Conservation (phyloP, 1,140 invertebrate genomes). For the Tetranychus cinnabarinus region DNA sequence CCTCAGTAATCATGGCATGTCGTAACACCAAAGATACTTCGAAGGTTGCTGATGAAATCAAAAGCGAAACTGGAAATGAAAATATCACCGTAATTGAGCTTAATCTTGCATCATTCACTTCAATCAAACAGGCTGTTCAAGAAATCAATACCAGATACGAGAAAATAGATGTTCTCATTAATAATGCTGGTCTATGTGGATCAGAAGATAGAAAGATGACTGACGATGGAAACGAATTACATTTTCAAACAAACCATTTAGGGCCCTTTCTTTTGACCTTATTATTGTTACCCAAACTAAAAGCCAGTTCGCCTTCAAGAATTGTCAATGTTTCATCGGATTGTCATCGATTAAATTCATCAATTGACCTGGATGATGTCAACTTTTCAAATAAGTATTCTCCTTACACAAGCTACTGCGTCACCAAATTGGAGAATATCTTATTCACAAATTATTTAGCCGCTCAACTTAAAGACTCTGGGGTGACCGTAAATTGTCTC, state of each 20-base stretch:
- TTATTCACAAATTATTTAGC: conserved; percentile 39
- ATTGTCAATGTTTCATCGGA: neutral
- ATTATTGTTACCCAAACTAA: conserved; percentile 11
- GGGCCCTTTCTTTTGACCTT: conserved; percentile 14
- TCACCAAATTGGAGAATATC: conserved; percentile 50
- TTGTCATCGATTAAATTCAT: too few relatives aligned
- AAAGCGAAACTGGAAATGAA: neutral
- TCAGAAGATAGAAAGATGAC: conserved; percentile 7
- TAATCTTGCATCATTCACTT: conserved; percentile 48
- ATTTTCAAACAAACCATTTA: conserved; percentile 15
- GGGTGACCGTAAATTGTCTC: conserved; percentile 53
- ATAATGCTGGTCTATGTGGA: conserved; percentile 44
- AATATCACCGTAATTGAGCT: conserved; percentile 41
- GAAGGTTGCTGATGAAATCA: too few relatives aligned
- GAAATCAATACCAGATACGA: conserved; percentile 20
- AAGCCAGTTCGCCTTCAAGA: conserved; percentile 26
- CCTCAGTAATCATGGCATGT: conserved; percentile 2
- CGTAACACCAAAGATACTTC: neutral
- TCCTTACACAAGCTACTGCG: conserved; percentile 36
- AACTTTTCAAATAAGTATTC: conserved; percentile 29
- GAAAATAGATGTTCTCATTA: conserved; percentile 47
- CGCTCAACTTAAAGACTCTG: conserved; percentile 28
- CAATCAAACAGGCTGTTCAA: conserved; percentile 42
- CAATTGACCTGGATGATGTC: conserved; percentile 43
- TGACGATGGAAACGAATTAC: conserved; percentile 12